These are phyloP conservation scores for Pseudorectes ferrugineus DNA, from an alignment of 2,113 vertebrate species.

Conservation along the genomic window DNA sequence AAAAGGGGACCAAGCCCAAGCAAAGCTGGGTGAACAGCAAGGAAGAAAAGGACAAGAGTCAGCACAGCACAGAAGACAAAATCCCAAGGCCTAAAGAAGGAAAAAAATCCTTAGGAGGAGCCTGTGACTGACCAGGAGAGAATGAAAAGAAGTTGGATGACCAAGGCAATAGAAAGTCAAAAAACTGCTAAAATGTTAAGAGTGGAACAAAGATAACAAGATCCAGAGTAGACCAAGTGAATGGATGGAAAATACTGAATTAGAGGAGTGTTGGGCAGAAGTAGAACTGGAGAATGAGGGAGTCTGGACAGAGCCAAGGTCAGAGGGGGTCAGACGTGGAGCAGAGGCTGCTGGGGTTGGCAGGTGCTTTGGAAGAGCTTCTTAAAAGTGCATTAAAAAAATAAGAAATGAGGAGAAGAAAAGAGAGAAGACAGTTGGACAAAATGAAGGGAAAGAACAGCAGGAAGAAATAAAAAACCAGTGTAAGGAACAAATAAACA, in stretches of 20 bases:
- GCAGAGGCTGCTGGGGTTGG: not conserved
- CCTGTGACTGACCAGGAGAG: not conserved
- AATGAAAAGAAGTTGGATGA: accelerated
- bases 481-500: not conserved
- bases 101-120: not conserved
- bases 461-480: not conserved
- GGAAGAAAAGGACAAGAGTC: not conserved
- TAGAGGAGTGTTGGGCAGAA: not conserved
- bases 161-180: not conserved
- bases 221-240: not conserved
- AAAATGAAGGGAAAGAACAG: not conserved
- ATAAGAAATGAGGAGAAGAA: not conserved
- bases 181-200: not conserved
- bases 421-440: not conserved
- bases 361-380: not conserved
- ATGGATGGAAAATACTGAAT: not conserved
- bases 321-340: accelerated
- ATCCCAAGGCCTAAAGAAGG: not conserved
- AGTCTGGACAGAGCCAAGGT: not conserved
- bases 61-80: not conserved
- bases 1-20: not conserved
- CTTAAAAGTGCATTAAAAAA: not conserved
- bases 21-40: not conserved
- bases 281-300: not conserved
- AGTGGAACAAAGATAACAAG: not conserved